Evolutionary conservation across 1,140 invertebrate species (phyloP), one percentile per base, ranked within the genome.

Genomic region (Papilio helenus): DNA sequence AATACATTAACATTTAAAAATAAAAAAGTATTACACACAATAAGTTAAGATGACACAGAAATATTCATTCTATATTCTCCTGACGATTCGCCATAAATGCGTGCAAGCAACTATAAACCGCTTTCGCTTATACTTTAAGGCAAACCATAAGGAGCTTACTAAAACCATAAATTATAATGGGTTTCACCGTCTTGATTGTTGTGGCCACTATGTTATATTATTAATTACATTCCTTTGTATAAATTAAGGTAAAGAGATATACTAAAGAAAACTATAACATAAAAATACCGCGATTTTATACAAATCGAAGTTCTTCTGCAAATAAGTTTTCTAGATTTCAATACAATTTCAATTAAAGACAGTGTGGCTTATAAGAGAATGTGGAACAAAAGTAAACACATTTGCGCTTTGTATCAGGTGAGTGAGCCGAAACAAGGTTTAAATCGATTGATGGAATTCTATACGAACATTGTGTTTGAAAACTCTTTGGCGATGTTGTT

Each of bases 131-230:
- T 82, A 49, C 55, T 71, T 83, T 84, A 73, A n/a, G 80, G 82
- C 81, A 79, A 34, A 29, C n/a, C 5, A 42, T 42, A 83, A 88
- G 79, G 79, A 83, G 80, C 84, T 85, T 84, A 85, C 72, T 80
- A 9, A 80, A 20, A 79, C 76, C 58, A 85, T 88, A 85, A 88
- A 85, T 84, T 83, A 84, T 80, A 77, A 44, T 68, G 76, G 72
- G 68, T 73, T 81, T 77, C 65, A 77, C 76, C 71, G 80, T 55
- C 71, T 85, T 80, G 76, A 83, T 84, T 79, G 79, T 80, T 83
- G 79, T 80, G 80, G 49, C 61, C 74, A 74, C 72, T 79, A 79
- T 79, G 77, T 72, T 46, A 78, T 80, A 80, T 84, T 79, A 81
- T 78, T 49, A 23, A 68, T 72, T 71, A 83, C 61, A 83, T 80